Conservation (phyloP, 2,888 invertebrate genomes). For the Sphaerophoria rueppellii region DNA sequence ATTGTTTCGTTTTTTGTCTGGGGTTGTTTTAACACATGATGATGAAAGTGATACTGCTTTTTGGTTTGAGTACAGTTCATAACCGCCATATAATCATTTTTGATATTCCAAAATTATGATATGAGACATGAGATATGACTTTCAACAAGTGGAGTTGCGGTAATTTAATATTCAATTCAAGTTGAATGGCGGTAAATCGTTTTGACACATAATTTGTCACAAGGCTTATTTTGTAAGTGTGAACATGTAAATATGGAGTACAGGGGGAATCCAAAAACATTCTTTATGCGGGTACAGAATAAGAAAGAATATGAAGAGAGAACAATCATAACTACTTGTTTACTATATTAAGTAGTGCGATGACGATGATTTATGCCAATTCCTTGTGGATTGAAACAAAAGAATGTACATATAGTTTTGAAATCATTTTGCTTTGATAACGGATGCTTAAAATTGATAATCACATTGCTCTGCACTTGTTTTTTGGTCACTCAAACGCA, state of each 20-base stretch:
- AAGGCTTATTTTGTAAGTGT: constrained; percentile 21
- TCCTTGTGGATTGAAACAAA: no score
- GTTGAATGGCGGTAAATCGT: constrained; percentile 68
- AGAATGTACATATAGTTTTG: no score
- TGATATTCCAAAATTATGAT: constrained; percentile 53
- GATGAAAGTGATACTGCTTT: constrained; percentile 40
- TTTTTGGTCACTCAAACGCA: no score
- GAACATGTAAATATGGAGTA: not conserved
- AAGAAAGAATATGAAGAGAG: no score
- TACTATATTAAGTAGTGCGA: no score
- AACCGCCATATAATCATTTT: constrained; percentile 54
- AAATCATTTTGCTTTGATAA: no score
- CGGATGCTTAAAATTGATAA: no score
- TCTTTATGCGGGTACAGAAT: no score
- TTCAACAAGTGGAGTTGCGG: constrained; percentile 52
- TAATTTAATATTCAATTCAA: constrained; percentile 31
- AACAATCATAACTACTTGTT: no score
- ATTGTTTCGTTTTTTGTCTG: constrained; percentile 9
- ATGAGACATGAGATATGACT: constrained; percentile 33
- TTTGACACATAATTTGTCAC: constrained; percentile 67
- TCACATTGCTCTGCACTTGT: no score
- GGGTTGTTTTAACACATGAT: not conserved
- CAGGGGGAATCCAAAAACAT: no score
- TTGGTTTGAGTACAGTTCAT: constrained; percentile 56
- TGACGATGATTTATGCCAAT: no score